phyloP scores from a whole-genome alignment of 2,113 vertebrate genomes.

The Hydropotes inermis region DNA sequence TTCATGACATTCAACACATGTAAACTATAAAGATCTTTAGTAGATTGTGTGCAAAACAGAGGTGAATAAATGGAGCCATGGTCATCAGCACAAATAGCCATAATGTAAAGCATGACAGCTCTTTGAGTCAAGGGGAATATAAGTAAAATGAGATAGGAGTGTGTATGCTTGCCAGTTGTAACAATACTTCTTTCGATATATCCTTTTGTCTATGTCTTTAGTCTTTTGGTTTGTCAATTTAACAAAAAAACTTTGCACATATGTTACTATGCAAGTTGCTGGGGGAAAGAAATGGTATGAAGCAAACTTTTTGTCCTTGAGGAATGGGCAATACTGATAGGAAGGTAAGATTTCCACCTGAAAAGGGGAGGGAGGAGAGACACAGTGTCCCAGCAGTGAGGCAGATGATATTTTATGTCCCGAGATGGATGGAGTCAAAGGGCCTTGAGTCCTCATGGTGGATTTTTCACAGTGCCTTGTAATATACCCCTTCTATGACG shows the following conservation, averaged over 20 bases:
- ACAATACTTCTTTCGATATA: neutral
- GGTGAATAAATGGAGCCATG: neutral
- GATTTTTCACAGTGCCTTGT: neutral
- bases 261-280: neutral
- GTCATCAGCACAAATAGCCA: neutral
- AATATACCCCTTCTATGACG: accelerated
- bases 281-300: neutral
- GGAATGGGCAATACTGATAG: neutral
- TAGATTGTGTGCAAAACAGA: neutral
- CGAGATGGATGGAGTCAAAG: neutral
- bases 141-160: neutral
- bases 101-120: neutral
- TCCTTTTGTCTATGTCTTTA: neutral
- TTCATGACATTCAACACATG: neutral
- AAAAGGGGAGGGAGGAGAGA: neutral
- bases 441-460: neutral
- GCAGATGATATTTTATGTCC: neutral
- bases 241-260: neutral
- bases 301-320: neutral
- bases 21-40: neutral
- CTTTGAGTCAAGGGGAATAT: neutral
- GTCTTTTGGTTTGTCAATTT: neutral
- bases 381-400: neutral
- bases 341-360: neutral
- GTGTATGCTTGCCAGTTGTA: neutral